Evolutionary conservation across 2,888 invertebrate species (phyloP).

Genomic region (Tiliacea citrago): DNA sequence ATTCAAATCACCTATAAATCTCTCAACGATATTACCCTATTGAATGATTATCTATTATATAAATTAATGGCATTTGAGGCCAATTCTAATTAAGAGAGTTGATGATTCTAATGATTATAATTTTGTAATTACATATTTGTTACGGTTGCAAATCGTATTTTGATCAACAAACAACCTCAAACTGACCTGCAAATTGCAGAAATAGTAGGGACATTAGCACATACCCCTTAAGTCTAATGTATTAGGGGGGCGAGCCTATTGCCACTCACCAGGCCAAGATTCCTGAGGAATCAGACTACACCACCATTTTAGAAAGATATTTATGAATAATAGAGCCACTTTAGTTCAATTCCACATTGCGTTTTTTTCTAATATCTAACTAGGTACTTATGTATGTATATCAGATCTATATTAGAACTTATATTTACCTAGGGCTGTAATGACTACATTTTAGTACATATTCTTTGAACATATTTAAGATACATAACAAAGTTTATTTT

Average conservation of each 20-base stretch:
- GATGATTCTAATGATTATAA: too few relatives aligned
- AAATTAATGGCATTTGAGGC: too few relatives aligned
- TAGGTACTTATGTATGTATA: not conserved
- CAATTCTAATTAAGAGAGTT: too few relatives aligned
- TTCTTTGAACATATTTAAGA: conserved; percentile 30
- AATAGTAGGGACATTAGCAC: not conserved
- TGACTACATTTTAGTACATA: conserved; percentile 26
- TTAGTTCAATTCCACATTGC: conserved; percentile 23
- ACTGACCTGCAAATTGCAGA: not conserved
- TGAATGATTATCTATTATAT: too few relatives aligned
- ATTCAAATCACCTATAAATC: not conserved
- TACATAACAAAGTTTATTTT: conserved; percentile 21
- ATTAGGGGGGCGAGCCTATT: not conserved
- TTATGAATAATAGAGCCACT: not conserved
- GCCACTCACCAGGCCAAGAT: too few relatives aligned
- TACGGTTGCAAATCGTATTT: not conserved
- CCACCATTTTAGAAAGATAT: conserved; percentile 16
- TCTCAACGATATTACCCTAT: too few relatives aligned
- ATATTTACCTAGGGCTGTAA: conserved; percentile 22
- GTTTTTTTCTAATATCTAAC: conserved; percentile 22
- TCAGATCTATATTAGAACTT: conserved; percentile 48
- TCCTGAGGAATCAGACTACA: not conserved
- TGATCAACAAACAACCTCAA: not conserved
- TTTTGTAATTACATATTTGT: too few relatives aligned
- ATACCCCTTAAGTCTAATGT: not conserved